Base-by-base conservation (phyloP, 2,113 vertebrate species). In the Phylloscopus trochiloides region DNA sequence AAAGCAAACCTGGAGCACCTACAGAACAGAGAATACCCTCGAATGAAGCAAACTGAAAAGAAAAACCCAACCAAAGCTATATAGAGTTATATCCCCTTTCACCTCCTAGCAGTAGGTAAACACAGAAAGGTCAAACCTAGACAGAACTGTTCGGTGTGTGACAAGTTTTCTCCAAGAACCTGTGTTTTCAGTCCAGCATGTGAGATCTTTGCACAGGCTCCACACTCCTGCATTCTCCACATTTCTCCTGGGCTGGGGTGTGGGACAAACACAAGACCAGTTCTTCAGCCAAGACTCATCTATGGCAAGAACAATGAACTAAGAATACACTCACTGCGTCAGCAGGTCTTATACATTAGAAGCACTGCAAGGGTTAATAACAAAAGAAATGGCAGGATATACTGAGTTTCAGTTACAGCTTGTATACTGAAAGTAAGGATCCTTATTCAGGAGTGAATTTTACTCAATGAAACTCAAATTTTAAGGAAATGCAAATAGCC, bases 401-500 rank as follows among this genome's bases (percentile, higher is more conserved):
- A n/a, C 12, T 3, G 3, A 36, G 34, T 90, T 83, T 40, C 29
- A 63, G 38, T 67, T 80, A 51, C 21, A 86, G 78, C 32, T 62
- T 47, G 13, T 66, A 45, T 48, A 76, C 14, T 55, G 42, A 58
- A 93, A 90, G 40, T n/a, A 68, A 84, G n/a, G 52, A 92, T 80
- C 36, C n/a, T 45, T 77, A 83, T 47, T 51, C 75, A 52, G 40
- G 51, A 65, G 70, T 78, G 50, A 91, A 72, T 91, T 84, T 74
- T 86, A 67, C 68, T 88, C 55, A 81, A 1, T 29, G 42, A 83
- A 96, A 94, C 61, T 40, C 59, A 31, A 81, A 77, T 80, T 89
- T 95, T 77, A 90, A 96, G 83, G 73, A 83, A 96, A 95, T 93
- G 95, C 93, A 96, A 95, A 96, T 84, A 92, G 66, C 82, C 93